These are phyloP conservation scores for Tipula lateralis DNA, from an alignment of 2,888 invertebrate species.

Conservation along the genomic window DNA sequence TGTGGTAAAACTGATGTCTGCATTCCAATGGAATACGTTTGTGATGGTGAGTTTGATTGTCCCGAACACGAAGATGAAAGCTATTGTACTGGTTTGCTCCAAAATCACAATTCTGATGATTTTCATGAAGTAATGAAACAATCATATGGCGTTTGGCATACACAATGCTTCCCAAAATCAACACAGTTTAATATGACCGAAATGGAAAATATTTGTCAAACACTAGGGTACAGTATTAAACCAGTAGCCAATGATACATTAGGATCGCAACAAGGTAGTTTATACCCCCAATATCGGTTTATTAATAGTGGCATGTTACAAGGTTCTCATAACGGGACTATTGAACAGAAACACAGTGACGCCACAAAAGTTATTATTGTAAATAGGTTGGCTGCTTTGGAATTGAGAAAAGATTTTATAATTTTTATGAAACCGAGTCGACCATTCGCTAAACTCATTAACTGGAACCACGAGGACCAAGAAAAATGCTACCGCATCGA, in stretches of 20 bases:
- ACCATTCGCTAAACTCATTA: conserved; percentile 45
- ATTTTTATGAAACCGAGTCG: conserved; percentile 46
- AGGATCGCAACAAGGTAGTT: conserved; percentile 36
- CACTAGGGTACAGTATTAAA: conserved; percentile 56
- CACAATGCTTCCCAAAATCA: conserved; percentile 60
- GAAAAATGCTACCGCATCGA: conserved; percentile 44
- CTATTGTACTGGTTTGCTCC: conserved; percentile 55
- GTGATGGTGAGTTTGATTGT: conserved; percentile 71
- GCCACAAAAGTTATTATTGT: conserved; percentile 45
- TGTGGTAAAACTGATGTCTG: conserved; percentile 55
- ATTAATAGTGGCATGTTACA: neutral
- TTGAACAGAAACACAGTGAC: conserved; percentile 34
- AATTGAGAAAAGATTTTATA: conserved; percentile 43
- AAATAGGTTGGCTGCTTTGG: conserved; percentile 46
- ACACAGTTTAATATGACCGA: conserved; percentile 53
- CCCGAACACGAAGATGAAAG: conserved; percentile 68
- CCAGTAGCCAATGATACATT: neutral
- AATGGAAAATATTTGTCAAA: conserved; percentile 54
- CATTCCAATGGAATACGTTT: conserved; percentile 67
- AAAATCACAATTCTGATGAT: conserved; percentile 46
- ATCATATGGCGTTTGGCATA: conserved; percentile 66
- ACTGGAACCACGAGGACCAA: conserved; percentile 46
- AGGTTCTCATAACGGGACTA: conserved; percentile 40
- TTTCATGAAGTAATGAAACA: conserved; percentile 62
- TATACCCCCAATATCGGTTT: neutral